Percentiles rank a stretch among this genome's conserved stretches.
Evolutionary conservation across 2,888 invertebrate species (phyloP).

Genomic region (Lasioglossum zephyrum): DNA sequence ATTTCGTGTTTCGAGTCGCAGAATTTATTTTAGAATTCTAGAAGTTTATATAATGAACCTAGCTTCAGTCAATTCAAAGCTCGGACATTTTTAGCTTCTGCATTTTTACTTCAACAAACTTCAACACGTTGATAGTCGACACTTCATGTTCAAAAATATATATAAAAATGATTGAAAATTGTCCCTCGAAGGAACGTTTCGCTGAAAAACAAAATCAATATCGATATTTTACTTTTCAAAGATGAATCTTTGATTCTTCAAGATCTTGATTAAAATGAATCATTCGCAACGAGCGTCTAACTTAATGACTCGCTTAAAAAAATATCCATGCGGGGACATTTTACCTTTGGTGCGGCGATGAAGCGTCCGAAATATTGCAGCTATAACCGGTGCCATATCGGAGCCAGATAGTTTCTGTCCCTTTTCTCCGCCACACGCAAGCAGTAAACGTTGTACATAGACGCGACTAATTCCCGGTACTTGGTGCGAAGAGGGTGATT

Average conservation of each 20-base stretch:
- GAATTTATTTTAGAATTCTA: too few relatives aligned
- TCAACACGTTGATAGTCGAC: too few relatives aligned
- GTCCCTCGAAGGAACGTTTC: not conserved
- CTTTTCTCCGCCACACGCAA: not conserved
- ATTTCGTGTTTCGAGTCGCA: not conserved
- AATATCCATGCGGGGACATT: not conserved
- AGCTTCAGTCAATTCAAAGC: too few relatives aligned
- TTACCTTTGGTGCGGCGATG: not conserved
- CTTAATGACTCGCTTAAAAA: not conserved
- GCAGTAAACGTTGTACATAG: constrained; percentile 22
- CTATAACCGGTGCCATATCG: not conserved
- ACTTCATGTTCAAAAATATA: too few relatives aligned
- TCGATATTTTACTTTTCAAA: not conserved
- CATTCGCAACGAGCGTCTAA: not conserved
- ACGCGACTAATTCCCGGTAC: constrained; percentile 33
- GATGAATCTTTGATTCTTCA: not conserved
- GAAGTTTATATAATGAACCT: too few relatives aligned
- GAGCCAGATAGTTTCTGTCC: not conserved
- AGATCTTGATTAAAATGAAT: not conserved
- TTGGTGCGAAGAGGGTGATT: constrained; percentile 31
- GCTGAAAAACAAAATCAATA: not conserved
- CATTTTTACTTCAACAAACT: too few relatives aligned
- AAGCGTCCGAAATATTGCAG: not conserved
- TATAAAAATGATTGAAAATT: not conserved
- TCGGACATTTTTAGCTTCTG: too few relatives aligned